phyloP scores from a whole-genome alignment of 2,113 vertebrate genomes.

The Oophaga pumilio region DNA sequence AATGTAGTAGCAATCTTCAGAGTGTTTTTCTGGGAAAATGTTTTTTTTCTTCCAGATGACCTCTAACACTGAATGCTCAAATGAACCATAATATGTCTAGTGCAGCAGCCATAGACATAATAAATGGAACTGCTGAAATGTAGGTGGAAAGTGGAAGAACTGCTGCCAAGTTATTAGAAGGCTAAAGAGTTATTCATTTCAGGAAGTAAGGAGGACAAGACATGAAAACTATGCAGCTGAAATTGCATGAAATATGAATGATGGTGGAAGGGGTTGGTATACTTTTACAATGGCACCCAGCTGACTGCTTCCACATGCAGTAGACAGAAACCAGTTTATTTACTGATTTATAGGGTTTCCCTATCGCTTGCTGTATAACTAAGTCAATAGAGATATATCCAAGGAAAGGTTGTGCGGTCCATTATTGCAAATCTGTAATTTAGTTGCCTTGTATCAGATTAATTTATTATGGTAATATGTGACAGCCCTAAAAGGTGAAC shows the following conservation, averaged over 20 bases:
- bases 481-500: no score
- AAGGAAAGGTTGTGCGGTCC: neutral
- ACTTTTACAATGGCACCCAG: neutral
- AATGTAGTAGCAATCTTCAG: conserved; percentile 55
- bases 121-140: conserved; percentile 54
- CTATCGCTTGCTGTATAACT: neutral
- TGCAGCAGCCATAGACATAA: conserved; percentile 52
- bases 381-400: neutral
- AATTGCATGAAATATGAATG: conserved; percentile 22
- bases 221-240: conserved; percentile 16
- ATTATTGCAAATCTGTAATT: neutral
- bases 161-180: conserved; percentile 56
- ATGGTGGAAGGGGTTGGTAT: neutral
- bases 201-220: conserved; percentile 39
- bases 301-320: conserved; percentile 16
- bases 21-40: conserved; percentile 59
- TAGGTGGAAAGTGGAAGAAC: conserved; percentile 52
- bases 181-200: conserved; percentile 43
- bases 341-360: neutral
- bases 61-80: conserved; percentile 57
- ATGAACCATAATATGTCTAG: conserved; percentile 56
- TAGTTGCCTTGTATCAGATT: no score
- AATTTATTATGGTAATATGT: no score
- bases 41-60: conserved; percentile 48
- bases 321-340: neutral